Conservation (phyloP, 1,140 invertebrate species). For the Anastrepha ludens region DNA sequence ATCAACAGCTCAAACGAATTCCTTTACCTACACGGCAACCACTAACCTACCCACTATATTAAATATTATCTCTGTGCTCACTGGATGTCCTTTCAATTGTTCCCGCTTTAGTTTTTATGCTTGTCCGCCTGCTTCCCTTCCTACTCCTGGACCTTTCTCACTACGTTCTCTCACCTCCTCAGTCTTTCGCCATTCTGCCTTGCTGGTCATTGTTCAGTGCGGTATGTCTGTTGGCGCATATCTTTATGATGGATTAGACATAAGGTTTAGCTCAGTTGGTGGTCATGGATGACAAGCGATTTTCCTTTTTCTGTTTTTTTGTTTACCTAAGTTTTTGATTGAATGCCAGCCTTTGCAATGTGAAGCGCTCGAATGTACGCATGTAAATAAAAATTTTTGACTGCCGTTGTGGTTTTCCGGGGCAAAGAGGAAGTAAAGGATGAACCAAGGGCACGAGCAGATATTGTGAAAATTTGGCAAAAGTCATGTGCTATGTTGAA, state of each 20-base stretch:
- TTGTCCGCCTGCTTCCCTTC: not conserved
- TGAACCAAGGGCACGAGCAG: not conserved
- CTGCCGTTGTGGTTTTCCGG: not conserved
- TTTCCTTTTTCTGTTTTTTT: slow-evolving; percentile 14
- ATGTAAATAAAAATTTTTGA: not conserved
- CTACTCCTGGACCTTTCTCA: not conserved
- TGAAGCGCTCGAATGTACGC: not conserved
- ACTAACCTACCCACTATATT: not conserved
- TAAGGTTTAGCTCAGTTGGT: slow-evolving; percentile 15
- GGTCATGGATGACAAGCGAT: slow-evolving; percentile 48
- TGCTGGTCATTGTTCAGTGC: not conserved
- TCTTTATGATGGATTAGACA: slow-evolving; percentile 53
- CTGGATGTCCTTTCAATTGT: slow-evolving; percentile 33
- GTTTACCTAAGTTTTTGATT: slow-evolving; percentile 49
- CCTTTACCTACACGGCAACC: not conserved
- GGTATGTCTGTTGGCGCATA: slow-evolving; percentile 48
- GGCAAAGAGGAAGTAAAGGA: not conserved
- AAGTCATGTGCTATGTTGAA: not conserved
- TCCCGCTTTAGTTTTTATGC: not conserved
- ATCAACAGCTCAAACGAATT: not conserved
- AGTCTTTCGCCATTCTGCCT: not conserved
- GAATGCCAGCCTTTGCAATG: slow-evolving; percentile 9
- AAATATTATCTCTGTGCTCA: slow-evolving; percentile 6
- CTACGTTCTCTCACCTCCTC: not conserved
- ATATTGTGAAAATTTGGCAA: slow-evolving; percentile 31